phyloP scores from a whole-genome alignment of 2,888 invertebrate genomes.

The Dolichomitus sp. region DNA sequence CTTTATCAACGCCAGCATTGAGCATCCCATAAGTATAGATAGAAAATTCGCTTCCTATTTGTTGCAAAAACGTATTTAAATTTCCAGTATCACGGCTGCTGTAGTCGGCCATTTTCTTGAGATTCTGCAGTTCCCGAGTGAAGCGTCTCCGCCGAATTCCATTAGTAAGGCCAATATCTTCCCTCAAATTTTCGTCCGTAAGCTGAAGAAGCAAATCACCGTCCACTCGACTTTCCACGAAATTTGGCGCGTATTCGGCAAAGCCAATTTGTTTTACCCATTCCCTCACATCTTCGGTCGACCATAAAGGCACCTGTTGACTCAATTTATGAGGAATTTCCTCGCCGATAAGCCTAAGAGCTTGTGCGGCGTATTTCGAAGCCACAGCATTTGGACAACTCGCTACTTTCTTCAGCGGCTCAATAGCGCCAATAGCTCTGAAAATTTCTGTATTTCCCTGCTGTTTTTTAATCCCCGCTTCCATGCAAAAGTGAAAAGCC shows the following conservation, averaged over 20 bases:
- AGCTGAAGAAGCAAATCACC: slow-evolving; percentile 98
- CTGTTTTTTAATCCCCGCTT: slow-evolving; percentile 98
- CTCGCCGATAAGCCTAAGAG: slow-evolving; percentile 96
- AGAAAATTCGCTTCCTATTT: slow-evolving; percentile 95
- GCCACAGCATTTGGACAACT: slow-evolving; percentile 99
- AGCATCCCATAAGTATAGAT: slow-evolving; percentile 99
- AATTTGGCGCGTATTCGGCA: slow-evolving; percentile 93
- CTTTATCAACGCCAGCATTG: slow-evolving; percentile 97
- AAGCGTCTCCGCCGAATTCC: slow-evolving; percentile 97
- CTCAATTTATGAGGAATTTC: slow-evolving; percentile 99
- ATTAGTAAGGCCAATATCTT: slow-evolving; percentile 97
- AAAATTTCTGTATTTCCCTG: slow-evolving; percentile 97
- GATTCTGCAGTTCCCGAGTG: slow-evolving; percentile 95
- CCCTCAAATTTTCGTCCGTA: slow-evolving; percentile 96
- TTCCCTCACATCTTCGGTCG: slow-evolving; percentile 97
- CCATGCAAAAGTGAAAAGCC: slow-evolving; percentile 99
- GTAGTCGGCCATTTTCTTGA: slow-evolving; percentile 99
- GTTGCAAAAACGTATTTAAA: slow-evolving; percentile 94
- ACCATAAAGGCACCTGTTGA: slow-evolving; percentile 99
- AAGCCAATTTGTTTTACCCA: slow-evolving; percentile 99
- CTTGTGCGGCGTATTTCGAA: slow-evolving; percentile 98
- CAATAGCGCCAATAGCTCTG: slow-evolving; percentile 97
- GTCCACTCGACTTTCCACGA: slow-evolving; percentile 97
- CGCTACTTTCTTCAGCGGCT: slow-evolving; percentile 97
- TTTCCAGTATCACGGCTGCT: slow-evolving; percentile 97